Percentiles rank a stretch among this genome's conserved stretches.
These are phyloP conservation scores for Argyresthia goedartella DNA, from an alignment of 2,888 invertebrate genomes.

Conservation along the genomic window DNA sequence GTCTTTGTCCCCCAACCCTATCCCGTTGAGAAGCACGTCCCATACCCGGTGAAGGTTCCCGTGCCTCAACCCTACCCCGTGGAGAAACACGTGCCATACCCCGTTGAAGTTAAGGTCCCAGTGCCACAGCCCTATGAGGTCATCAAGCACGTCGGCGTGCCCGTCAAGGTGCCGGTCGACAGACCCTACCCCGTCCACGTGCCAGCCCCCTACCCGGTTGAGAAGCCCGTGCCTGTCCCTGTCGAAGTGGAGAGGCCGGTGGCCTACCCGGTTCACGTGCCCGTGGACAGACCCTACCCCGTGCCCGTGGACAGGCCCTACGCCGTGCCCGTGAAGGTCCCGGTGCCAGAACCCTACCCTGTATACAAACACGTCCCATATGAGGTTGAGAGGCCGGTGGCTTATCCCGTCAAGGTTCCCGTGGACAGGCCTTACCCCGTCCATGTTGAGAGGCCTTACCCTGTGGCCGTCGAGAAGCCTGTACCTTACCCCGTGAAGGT, in stretches of 20 bases:
- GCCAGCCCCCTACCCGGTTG: slow-evolving; percentile 71
- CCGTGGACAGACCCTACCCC: slow-evolving; percentile 73
- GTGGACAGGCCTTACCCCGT: slow-evolving; percentile 76
- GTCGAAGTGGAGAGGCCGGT: slow-evolving; percentile 75
- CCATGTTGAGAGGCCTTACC: slow-evolving; percentile 57
- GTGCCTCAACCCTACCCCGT: slow-evolving; percentile 85
- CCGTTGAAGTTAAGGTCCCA: slow-evolving; percentile 80
- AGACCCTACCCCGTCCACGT: slow-evolving; percentile 79
- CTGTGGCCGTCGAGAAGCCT: slow-evolving; percentile 64
- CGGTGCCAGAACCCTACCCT: slow-evolving; percentile 70
- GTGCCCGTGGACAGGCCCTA: slow-evolving; percentile 65
- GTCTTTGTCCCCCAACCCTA: slow-evolving; percentile 84
- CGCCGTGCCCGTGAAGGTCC: slow-evolving; percentile 70
- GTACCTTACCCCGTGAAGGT: slow-evolving; percentile 69
- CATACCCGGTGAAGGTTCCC: slow-evolving; percentile 80
- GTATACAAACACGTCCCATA: slow-evolving; percentile 77
- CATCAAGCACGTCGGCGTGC: slow-evolving; percentile 72
- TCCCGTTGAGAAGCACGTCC: slow-evolving; percentile 83
- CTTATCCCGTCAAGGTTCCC: slow-evolving; percentile 76
- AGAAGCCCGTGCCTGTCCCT: slow-evolving; percentile 73
- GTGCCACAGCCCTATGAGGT: slow-evolving; percentile 83
- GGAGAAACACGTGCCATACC: slow-evolving; percentile 80
- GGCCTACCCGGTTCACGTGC: slow-evolving; percentile 73
- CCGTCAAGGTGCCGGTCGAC: slow-evolving; percentile 78
- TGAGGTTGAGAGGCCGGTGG: slow-evolving; percentile 71